Percentiles rank a stretch among this genome's conserved stretches.
These are phyloP conservation scores for Podarcis lilfordi DNA, from an alignment of 2,797 vertebrate species.

Conservation along the genomic window DNA sequence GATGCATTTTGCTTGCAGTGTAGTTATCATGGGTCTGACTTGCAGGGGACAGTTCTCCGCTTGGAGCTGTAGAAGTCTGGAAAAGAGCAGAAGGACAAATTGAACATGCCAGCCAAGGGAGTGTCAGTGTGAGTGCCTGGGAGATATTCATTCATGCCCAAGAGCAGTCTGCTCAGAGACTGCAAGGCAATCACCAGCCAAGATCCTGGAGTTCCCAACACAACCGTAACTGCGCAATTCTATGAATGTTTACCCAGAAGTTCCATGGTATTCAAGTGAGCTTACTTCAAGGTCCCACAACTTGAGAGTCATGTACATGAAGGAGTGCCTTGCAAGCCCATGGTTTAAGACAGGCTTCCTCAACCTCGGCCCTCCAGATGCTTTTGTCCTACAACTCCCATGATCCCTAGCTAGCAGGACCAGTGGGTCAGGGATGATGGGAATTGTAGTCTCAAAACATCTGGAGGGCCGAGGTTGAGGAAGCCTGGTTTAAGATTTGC, in stretches of 20 bases:
- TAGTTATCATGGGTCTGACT: slow-evolving; percentile 81
- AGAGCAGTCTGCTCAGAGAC: neutral
- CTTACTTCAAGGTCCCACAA: no score
- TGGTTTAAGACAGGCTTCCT: no score
- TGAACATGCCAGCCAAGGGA: neutral
- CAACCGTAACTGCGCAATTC: neutral
- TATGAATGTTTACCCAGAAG: neutral
- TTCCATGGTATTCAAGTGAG: neutral
- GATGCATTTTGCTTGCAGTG: neutral
- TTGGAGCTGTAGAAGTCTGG: slow-evolving; percentile 93
- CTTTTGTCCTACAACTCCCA: no score
- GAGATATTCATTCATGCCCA: neutral
- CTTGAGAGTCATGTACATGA: no score
- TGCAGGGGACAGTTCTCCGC: slow-evolving; percentile 78
- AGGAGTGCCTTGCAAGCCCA: no score
- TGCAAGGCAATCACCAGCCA: neutral
- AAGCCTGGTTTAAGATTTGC: no score
- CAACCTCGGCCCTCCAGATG: no score
- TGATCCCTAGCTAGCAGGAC: no score
- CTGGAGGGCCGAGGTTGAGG: no score
- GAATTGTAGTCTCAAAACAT: no score
- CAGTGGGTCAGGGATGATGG: no score
- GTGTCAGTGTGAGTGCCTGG: neutral
- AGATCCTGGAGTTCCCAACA: neutral
- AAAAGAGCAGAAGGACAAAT: slow-evolving; percentile 41